Evolutionary conservation across 2,888 invertebrate species (phyloP), one percentile per base, ranked within the genome.

Genomic region (Uloborus plumipes): DNA sequence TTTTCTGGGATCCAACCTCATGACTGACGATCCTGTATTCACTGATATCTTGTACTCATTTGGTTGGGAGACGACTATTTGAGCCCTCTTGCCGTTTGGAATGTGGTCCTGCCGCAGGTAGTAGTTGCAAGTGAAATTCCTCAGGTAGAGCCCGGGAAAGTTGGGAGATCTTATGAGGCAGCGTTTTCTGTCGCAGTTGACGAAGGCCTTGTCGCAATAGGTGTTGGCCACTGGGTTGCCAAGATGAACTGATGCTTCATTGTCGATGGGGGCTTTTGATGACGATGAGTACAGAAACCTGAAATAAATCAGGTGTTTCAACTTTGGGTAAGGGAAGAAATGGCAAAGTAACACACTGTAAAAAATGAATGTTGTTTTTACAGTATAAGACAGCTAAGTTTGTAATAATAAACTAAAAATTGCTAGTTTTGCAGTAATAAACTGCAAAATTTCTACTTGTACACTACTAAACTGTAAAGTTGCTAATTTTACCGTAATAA

Each of bases 81-180:
- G 90, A 78, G 94, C 94, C 87, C 94, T 93, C 88, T 93, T 93
- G 85, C 93, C 94, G 95, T 85, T 95, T 93, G 88, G 93, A 93
- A 89, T 94, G 94, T 81, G 61, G 20, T 82, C 84, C 18, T 86
- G 86, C 51, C 76, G 92, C 85, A 96, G 91, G 85, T 94, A 94
- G 92, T 95, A 95, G 89, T 94, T 94, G 89, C 98, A 98, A 86
- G 94, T 94, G 85, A 95, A 93, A 89, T 95, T 95, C 83, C 95
- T 91, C 13, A 95, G 95, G 89, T 96, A 96, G 85, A 95, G 93
- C 72, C 90, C 96, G 11, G 95, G 95, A 89, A 94, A 96, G 91
- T 96, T 96, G 16, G 96, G 96, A 31, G 95, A 95, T 89, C 94
- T 94, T 83, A 95, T 93, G 85, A 94, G 92, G 89, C 94, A 94